Conservation (phyloP, 2,797 vertebrate genomes). For the Trachurus trachurus region DNA sequence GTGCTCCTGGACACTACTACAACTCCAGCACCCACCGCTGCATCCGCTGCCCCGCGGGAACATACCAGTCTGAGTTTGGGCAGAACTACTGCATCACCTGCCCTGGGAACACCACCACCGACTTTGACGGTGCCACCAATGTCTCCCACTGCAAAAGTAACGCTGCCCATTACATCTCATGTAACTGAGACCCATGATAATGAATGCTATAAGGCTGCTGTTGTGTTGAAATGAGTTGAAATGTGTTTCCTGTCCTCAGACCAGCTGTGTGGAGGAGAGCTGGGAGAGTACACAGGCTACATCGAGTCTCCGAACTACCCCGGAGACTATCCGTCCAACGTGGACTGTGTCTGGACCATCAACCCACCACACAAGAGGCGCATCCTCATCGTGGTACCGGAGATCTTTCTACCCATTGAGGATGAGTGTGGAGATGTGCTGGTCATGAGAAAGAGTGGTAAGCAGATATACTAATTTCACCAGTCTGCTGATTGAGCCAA, state of each 20-base stretch:
- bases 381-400: conserved; percentile 96
- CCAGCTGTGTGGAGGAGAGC: conserved; percentile 95
- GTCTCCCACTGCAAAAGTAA: conserved; percentile 98
- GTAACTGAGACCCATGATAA: neutral
- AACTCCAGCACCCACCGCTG: conserved; percentile 95
- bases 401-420: conserved; percentile 98
- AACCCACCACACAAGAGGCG: conserved; percentile 95
- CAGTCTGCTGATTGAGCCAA: neutral
- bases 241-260: conserved; percentile 81
- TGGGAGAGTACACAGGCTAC: conserved; percentile 96
- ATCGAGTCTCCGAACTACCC: conserved; percentile 99
- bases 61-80: conserved; percentile 96
- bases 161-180: neutral
- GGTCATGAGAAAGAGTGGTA: conserved; percentile 98
- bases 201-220: too few relatives aligned
- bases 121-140: conserved; percentile 97
- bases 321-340: conserved; percentile 96
- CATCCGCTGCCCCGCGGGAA: conserved; percentile 91
- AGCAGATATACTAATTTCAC: conserved; percentile 23
- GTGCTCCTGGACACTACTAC: conserved; percentile 96
- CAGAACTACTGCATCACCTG: conserved; percentile 97
- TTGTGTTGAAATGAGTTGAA: neutral
- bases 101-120: conserved; percentile 96
- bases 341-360: conserved; percentile 97
- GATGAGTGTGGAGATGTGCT: conserved; percentile 97